Evolutionary conservation across 2,888 invertebrate genomes (phyloP), one percentile per base, ranked within the genome.

Genomic region (Euclidia mi): DNA sequence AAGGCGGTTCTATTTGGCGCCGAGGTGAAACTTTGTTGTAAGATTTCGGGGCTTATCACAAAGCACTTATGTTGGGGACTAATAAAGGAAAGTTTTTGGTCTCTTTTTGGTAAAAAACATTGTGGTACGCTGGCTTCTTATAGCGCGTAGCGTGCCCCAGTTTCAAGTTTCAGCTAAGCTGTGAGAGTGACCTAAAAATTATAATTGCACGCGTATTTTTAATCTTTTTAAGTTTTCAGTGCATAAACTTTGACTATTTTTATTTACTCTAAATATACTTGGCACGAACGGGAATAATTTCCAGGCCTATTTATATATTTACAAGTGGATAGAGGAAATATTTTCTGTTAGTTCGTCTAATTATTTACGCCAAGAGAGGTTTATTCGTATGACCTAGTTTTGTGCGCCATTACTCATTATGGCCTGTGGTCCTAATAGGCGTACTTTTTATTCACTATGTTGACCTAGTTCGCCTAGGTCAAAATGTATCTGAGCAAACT

Each of bases 1-100:
- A 69, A 70, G 69, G 56, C 62, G 63, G 65, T 38, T 56, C 18
- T 63, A 52, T 62, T 59, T 49, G 49, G 35, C 51, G 46, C 43
- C n/a, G 44, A 56, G 57, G 56, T 65, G 44, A 66, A 76, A 77
- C 55, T 76, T 77, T 53, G 57, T 52, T 47, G 49, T 55, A 42
- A 75, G 62, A 68, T 75, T 62, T 65, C 28, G 48, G 47, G 34
- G 49, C 66, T 71, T 71, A 76, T 76, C 62, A 65, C 71, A 67
- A 67, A 65, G 58, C 64, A 63, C 62, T 77, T 67, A 67, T 69
- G 48, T 47, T 47, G 15, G 46, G 45, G 51, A 62, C 56, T 71
- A 65, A 68, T 67, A 57, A 48, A 42, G 17, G 14, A 53, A 71
- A 70, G 45, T 67, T 62, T 56, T 52, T 37, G 15, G 41, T 49